These are phyloP conservation scores for Noctilio leporinus DNA, from an alignment of 2,113 vertebrate species.

Conservation along the genomic window DNA sequence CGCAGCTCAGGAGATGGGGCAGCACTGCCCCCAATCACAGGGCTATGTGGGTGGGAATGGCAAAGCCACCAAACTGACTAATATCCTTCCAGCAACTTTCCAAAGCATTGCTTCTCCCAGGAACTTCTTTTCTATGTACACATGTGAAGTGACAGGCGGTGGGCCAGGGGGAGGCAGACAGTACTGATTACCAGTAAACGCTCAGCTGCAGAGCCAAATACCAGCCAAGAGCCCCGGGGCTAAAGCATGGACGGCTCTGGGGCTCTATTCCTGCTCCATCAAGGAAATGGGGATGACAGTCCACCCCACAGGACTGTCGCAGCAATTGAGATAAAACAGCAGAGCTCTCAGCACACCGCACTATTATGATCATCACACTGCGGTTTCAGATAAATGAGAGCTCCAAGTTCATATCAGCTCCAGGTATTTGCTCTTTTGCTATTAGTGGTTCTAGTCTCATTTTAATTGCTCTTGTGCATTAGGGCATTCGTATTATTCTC, in stretches of 20 bases:
- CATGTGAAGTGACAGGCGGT: too few species aligned
- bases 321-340: background rate
- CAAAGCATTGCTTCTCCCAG: background rate
- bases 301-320: background rate
- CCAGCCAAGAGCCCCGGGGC: background rate
- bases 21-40: too few species aligned
- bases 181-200: background rate
- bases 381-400: background rate
- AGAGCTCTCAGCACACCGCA: background rate
- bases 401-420: background rate
- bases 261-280: background rate
- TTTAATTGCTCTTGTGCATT: background rate
- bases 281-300: background rate
- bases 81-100: background rate
- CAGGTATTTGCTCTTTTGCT: background rate
- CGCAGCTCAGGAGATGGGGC: too few species aligned
- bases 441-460: background rate
- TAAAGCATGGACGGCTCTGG: background rate
- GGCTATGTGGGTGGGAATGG: rapidly evolving
- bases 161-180: background rate
- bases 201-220: background rate
- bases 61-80: background rate
- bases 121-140: background rate
- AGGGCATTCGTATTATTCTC: background rate
- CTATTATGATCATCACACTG: background rate